Evolutionary conservation across 92 coral and sea anemone species (phyloP), one percentile per base, ranked within the genome.

Genomic region (Blastomussa wellsi): DNA sequence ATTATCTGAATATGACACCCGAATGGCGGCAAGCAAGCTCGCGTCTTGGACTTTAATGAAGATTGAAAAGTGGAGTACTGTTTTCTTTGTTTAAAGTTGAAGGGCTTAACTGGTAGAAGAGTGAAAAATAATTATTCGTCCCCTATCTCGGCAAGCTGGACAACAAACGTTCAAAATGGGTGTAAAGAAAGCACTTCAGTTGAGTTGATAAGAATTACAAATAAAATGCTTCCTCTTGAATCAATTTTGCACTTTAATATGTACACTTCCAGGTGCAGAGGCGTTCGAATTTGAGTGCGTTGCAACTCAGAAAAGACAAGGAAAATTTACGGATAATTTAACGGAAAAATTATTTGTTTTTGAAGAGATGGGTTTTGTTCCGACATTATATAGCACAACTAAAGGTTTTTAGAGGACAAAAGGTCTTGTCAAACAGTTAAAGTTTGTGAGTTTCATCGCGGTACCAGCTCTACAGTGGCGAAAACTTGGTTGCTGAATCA

Each of bases 1-100:
- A 92, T 90, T 92, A 90, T 90, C 91, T 60, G 87, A 88, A 86
- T 81, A 87, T 90, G 93, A 88, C 98, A 94, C 90, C 87, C 79
- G 78, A 85, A 78, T 79, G 88, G 93, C 79, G 86, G 82, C 85
- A 82, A 71, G 89, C 88, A 74, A 64, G 83, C 72, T 53, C 60
- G 60, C 53, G 82, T 53, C 55, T 57, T 64, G 33, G 59, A 79
- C 76, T 80, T 64, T 85, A 71, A 85, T 82, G 82, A 77, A 74
- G 86, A 76, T 49, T 80, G 70, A 82, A 57, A 74, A 70, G 73
- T 65, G 17, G 31, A 16, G 55, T 16, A n/a, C n/a, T 65, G 31
- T 71, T 41, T 38, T 17, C 51, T 71, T 74, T 83, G 73, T 57
- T 83, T 60, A 19, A 41, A 57, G 8, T n/a, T 31, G 55, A 79